Evolutionary conservation across 1,140 invertebrate species (phyloP).

Genomic region (Rhopalosiphum padi): DNA sequence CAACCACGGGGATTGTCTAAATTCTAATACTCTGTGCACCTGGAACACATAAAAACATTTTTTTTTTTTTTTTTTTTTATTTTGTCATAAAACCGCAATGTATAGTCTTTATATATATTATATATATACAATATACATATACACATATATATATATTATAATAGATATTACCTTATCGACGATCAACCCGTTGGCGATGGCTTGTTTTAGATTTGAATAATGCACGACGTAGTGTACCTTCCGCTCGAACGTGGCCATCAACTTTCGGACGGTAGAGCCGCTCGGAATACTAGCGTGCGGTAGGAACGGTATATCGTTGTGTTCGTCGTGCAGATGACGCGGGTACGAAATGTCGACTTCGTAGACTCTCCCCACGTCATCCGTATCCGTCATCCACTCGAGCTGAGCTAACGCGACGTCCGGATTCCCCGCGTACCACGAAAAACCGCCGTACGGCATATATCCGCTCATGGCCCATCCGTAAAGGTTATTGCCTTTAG

Average conservation of each 20-base stretch:
- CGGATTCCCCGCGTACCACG: background rate
- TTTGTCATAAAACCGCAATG: too few relatives aligned
- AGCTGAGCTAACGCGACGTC: background rate
- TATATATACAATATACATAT: too few relatives aligned
- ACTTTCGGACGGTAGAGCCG: slow-evolving; percentile 60
- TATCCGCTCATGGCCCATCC: background rate
- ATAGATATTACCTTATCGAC: too few relatives aligned
- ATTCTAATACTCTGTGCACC: slow-evolving; percentile 35
- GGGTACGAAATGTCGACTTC: background rate
- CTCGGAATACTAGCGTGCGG: slow-evolving; percentile 61
- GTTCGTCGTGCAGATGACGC: slow-evolving; percentile 60
- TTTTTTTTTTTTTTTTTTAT: too few relatives aligned
- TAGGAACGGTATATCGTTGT: slow-evolving; percentile 64
- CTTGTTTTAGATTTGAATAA: too few relatives aligned
- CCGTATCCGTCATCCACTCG: background rate
- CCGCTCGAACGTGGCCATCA: too few relatives aligned
- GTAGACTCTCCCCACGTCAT: background rate
- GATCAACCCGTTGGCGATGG: too few relatives aligned
- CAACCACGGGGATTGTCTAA: background rate
- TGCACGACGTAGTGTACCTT: too few relatives aligned
- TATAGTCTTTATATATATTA: too few relatives aligned
- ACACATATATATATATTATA: too few relatives aligned
- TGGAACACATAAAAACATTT: background rate
- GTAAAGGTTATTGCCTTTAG: background rate
- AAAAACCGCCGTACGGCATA: background rate